A percentile compares a stretch with the other conserved stretches of the same genome.
These are phyloP conservation scores for Platycercus adscitus DNA, from an alignment of 2,113 vertebrate species.

Conservation along the genomic window DNA sequence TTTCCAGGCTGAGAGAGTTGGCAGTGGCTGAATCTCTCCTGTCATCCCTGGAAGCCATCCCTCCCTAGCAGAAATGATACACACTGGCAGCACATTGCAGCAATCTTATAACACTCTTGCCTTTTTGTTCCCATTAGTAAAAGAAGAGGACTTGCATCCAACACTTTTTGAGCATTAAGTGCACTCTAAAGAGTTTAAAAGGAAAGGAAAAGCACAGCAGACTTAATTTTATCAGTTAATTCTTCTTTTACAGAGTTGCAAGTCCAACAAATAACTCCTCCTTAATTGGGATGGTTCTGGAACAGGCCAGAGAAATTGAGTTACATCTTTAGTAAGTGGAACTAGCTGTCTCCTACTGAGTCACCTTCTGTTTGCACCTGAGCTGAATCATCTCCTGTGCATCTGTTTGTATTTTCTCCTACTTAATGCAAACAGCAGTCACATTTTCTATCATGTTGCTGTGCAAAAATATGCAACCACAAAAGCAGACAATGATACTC, in stretches of 20 bases:
- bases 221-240: not conserved
- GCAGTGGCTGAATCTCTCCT: conserved; percentile 22
- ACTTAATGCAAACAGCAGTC: not conserved
- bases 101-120: not conserved
- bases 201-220: not conserved
- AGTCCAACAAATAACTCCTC: not conserved
- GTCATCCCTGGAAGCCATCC: conserved; percentile 35
- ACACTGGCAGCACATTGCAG: not conserved
- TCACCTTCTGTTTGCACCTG: conserved; percentile 47
- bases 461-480: not conserved
- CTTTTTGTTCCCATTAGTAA: not conserved
- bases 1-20: not conserved
- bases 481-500: not conserved
- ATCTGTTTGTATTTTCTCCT: not conserved
- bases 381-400: conserved; percentile 18
- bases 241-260: not conserved
- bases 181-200: not conserved
- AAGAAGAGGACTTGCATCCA: not conserved
- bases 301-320: not conserved
- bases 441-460: not conserved
- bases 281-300: not conserved
- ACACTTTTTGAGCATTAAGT: not conserved
- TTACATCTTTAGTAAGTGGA: not conserved
- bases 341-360: not conserved
- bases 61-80: conserved; percentile 3